phyloP scores from a whole-genome alignment of 2,888 invertebrate species.

The Drosophila paranaensis region DNA sequence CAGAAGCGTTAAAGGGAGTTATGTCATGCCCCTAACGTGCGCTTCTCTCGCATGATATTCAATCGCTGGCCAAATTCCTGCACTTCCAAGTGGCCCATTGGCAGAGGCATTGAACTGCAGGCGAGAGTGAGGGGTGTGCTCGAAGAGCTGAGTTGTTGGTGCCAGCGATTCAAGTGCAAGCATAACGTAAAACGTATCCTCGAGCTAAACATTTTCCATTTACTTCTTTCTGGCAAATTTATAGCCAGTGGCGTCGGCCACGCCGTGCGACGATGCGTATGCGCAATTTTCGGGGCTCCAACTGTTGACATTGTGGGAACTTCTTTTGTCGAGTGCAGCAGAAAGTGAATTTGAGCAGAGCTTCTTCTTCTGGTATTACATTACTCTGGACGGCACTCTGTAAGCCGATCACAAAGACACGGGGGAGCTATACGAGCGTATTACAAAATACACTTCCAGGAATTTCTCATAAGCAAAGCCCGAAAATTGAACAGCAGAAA shows the following conservation, averaged over 20 bases:
- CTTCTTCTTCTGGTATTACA: conserved; percentile 50
- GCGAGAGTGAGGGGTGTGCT: neutral
- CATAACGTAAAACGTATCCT: conserved; percentile 2
- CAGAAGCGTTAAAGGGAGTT: neutral
- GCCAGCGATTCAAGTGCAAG: conserved; percentile 41
- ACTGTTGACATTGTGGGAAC: conserved; percentile 75
- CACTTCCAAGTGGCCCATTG: conserved; percentile 2
- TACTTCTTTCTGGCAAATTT: neutral
- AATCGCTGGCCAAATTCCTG: conserved; percentile 2
- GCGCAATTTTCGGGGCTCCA: conserved; percentile 61
- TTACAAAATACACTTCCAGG: conserved; percentile 69
- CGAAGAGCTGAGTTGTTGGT: neutral
- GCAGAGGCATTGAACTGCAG: conserved; percentile 65
- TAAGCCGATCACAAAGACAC: conserved; percentile 57
- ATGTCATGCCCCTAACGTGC: neutral
- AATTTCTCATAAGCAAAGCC: conserved; percentile 33
- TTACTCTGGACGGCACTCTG: conserved; percentile 52
- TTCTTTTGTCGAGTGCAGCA: conserved; percentile 75
- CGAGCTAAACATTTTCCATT: neutral
- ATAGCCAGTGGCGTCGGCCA: conserved; percentile 4
- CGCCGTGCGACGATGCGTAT: conserved; percentile 64
- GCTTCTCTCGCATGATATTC: conserved; percentile 18
- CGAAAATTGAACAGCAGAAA: conserved; percentile 9
- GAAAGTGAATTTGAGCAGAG: conserved; percentile 38
- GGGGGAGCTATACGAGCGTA: conserved; percentile 41